A percentile compares a stretch with the other conserved stretches of the same genome.
Evolutionary conservation across 2,113 vertebrate genomes (phyloP).

Genomic region (Ivindomyrus marchei): DNA sequence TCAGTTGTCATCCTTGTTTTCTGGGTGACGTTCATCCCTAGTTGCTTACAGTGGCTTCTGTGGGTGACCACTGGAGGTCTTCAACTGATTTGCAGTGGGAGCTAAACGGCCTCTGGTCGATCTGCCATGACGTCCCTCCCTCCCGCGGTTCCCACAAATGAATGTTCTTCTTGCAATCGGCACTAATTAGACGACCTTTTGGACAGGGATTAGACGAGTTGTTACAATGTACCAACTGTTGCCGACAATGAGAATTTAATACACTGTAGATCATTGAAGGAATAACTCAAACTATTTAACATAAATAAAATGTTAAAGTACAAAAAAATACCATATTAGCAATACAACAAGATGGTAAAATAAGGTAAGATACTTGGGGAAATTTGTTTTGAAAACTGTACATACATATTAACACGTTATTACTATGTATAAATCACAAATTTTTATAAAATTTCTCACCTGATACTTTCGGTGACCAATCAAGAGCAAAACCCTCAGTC

Average conservation of each 20-base stretch:
- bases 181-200: conserved; percentile 74
- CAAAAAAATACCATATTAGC: neutral
- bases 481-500: conserved; percentile 79
- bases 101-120: conserved; percentile 81
- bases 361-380: neutral
- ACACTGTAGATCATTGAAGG: neutral
- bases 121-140: conserved; percentile 70
- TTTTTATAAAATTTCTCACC: conserved; percentile 51
- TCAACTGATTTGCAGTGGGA: conserved; percentile 80
- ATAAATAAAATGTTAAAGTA: neutral
- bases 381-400: neutral
- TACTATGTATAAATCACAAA: neutral
- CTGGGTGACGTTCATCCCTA: neutral
- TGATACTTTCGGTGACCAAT: conserved; percentile 77
- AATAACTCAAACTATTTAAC: neutral
- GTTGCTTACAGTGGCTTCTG: conserved; percentile 74
- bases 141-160: conserved; percentile 80
- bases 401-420: neutral
- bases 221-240: neutral
- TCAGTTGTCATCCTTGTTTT: neutral
- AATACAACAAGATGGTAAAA: neutral
- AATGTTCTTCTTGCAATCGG: conserved; percentile 84
- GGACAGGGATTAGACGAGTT: neutral
- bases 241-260: neutral
- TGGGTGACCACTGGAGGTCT: conserved; percentile 87